Base-by-base conservation (phyloP, 1,140 invertebrate species). In the Euwallacea fornicatus region DNA sequence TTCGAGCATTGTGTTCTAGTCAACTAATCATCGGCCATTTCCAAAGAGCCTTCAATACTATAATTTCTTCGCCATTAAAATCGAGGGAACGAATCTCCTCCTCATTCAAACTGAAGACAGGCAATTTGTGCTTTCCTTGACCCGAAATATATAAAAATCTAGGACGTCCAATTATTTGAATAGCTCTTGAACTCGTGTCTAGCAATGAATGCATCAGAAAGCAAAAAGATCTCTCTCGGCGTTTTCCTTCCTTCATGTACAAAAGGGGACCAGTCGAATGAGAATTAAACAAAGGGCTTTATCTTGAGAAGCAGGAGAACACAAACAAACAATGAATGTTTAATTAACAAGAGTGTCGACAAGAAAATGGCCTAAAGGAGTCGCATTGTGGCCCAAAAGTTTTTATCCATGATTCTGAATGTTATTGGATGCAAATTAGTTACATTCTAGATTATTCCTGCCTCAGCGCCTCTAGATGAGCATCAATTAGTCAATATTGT, bases 341-440 rank as follows among this genome's bases (percentile, higher is more conserved):
- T 67, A 67, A 67, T 67, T 67, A 67, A 67, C 65, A 67, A 67
- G 54, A 54, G 65, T 67, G 65, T 67, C 65, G 43, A 67, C 65
- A 67, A 44, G 65, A 59, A 59, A 67, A 67, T 46, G 47, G 64
- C 64, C 33, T 33, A 66, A 66, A 42, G 50, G 50, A 55, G 53
- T 55, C 55, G 42, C 53, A 54, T 66, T 66, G 53, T 54, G n/a
- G 42, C n/a, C 7, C 6, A 50, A 33, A 33, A 33, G 21, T 33
- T 33, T 33, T 33, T 33, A 33, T 33, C 21, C 21, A 33, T 33
- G 21, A 33, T 33, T 33, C 4, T 33, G 21, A 33, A 33, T 33
- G 21, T 33, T 33, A 33, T 33, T 33, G 21, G 21, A 33, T 33
- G 21, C 21, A 33, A 33, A 33, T 33, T 33, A 33, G 21, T 33